Evolutionary conservation across 2,888 invertebrate genomes (phyloP).

Genomic region (Nemoura dubitans): DNA sequence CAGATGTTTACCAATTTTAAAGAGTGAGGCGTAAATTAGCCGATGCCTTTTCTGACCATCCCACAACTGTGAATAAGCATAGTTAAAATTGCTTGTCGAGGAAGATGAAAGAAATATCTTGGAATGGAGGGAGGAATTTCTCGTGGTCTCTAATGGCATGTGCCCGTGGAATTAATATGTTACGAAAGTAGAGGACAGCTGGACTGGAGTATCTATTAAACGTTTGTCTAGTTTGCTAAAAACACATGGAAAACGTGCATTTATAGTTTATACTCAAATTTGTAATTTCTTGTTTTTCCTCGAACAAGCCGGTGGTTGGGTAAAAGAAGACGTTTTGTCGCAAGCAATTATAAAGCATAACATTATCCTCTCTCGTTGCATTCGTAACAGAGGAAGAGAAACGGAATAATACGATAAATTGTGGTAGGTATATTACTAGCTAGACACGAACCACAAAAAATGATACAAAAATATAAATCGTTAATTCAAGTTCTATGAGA

Average conservation of each 20-base stretch:
- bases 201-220: no score
- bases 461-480: not conserved
- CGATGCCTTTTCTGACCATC: not conserved
- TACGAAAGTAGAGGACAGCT: not conserved
- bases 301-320: not conserved
- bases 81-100: not conserved
- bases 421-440: not conserved
- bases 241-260: not conserved
- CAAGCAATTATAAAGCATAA: not conserved
- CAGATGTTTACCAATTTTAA: not conserved
- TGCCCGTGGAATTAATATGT: not conserved
- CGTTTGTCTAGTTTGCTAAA: not conserved
- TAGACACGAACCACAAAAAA: constrained; percentile 4
- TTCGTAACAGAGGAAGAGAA: not conserved
- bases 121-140: not conserved
- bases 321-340: not conserved
- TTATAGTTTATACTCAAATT: constrained; percentile 1
- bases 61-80: not conserved
- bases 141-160: not conserved
- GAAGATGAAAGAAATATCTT: not conserved
- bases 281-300: not conserved
- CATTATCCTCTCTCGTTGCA: not conserved
- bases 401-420: constrained; percentile 1
- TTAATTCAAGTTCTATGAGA: not conserved
- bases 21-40: not conserved